Conservation (phyloP, 2,797 vertebrate genomes). For the Bryconaethiops microstoma region DNA sequence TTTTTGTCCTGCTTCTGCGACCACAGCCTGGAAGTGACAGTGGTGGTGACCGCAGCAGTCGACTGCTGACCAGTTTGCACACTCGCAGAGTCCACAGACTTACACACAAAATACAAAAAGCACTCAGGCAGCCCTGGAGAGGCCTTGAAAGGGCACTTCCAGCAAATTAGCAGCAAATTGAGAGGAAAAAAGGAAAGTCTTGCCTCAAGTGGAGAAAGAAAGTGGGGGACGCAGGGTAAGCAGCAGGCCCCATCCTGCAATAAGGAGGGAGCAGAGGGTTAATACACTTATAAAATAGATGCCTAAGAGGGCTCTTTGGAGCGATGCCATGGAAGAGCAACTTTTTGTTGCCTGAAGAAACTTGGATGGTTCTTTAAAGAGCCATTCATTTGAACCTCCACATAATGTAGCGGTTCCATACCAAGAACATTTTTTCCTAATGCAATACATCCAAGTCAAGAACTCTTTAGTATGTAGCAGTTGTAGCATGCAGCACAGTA, state of each 20-base stretch:
- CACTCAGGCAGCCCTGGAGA: constrained; percentile 23
- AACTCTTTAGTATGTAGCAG: background rate
- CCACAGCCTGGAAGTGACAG: constrained; percentile 4
- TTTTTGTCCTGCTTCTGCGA: constrained; percentile 1
- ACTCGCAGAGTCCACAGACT: constrained; percentile 47
- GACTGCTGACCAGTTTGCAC: constrained; percentile 28
- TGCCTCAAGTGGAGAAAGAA: constrained; percentile 46
- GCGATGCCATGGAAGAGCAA: too few species aligned
- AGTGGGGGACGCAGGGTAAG: constrained; percentile 39
- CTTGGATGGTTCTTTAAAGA: too few species aligned
- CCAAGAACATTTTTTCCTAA: too few species aligned
- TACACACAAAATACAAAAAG: constrained; percentile 26
- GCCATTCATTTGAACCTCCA: too few species aligned
- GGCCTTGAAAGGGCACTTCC: constrained; percentile 26
- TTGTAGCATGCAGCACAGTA: constrained; percentile 41
- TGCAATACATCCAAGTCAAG: background rate
- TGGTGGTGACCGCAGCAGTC: background rate
- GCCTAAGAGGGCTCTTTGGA: too few species aligned
- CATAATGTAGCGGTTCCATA: too few species aligned
- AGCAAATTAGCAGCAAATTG: constrained; percentile 53
- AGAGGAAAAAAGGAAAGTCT: constrained; percentile 51
- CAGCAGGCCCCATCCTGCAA: constrained; percentile 38
- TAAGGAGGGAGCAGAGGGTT: too few species aligned
- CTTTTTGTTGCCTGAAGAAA: too few species aligned
- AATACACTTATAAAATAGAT: too few species aligned